Evolutionary conservation across 2,113 vertebrate species (phyloP), one percentile per base, ranked within the genome.

Genomic region (Vidua macroura): DNA sequence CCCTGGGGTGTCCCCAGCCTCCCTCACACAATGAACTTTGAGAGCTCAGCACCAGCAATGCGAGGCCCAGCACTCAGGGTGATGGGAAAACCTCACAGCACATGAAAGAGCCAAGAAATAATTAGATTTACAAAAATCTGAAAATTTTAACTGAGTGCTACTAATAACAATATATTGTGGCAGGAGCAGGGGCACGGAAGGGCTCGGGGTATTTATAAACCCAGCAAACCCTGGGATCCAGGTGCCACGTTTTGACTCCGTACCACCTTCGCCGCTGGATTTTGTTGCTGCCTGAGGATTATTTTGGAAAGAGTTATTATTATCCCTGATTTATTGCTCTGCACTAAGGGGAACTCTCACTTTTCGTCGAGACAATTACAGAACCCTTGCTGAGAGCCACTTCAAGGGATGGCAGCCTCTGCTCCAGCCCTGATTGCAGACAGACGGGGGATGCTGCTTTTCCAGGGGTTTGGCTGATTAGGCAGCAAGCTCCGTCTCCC

Each of bases 241-340:
- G 96, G 95, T 92, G 90, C 90, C 92, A 51, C 22, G 0, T 96
- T 98, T 96, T 97, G 96, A 94, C 96, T 97, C 96, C 2, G 17
- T 24, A 88, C 95, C 95, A 95, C 97, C 96, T 97, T 96, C 98
- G 96, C 96, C 3, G 7, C 93, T 98, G 97, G 96, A 91, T 97
- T 97, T 97, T 89, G 73, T 93, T 96, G 94, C 97, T 97, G 96
- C 97, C 92, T 70, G 91, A 97, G 97, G 97, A 97, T 98, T 98
- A 97, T 97, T 98, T 98, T 95, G 96, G 97, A 96, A 97, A 96
- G 96, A 97, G 96, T 97, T 98, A 96, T 98, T 97, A 98, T 97
- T 97, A 97, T 96, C 97, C 35, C 5, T 97, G 98, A 97, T 98
- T 97, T 97, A 97, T 97, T 89, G 70, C 24, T 78, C 96, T 95